Evolutionary conservation across 35 echinoderm and acorn worm genomes (phyloP), one percentile per base, ranked within the genome.

Genomic region (Lytechinus pictus): DNA sequence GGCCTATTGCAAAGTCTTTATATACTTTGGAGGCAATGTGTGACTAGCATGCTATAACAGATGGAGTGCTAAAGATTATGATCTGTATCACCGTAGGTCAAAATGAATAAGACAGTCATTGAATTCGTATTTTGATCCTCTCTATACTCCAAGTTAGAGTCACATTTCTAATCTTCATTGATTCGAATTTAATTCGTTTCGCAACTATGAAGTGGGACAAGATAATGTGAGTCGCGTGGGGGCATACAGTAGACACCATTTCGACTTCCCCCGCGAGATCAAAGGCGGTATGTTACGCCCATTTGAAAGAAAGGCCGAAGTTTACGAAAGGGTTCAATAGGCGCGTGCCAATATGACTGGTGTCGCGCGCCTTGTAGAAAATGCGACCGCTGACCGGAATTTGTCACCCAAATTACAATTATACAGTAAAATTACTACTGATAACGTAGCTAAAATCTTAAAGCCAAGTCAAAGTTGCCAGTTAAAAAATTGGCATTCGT

Each of bases 161-260:
- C 66, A 79, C 66, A 79, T 79, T 79, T n/a, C 66, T 19, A 79
- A 79, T 24, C 66, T 79, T 24, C 21, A 5, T 24, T n/a, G 66
- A 79, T 79, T 79, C 66, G 66, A 79, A 79, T 79, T 79, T 79
- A 79, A 79, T 79, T 79, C 66, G 66, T 79, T 79, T 79, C 66
- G 19, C 19, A 79, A 79, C 16, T 79, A 16, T 24, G 19, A 79
- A 79, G 66, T 79, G 66, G 66, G 66, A 79, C 66, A 79, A 24
- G n/a, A 79, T 79, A 79, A 79, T 79, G 66, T n/a, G 66, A 79
- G 66, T 79, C 66, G 66, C 66, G 66, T 79, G 66, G 19, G 14
- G 19, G 66, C 21, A 79, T 24, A 79, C 24, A 79, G 66, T 24
- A 24, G 66, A 16, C 66, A 79, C 66, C 66, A 79, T 79, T n/a